Base-by-base conservation (phyloP, 2,113 vertebrate species). In the Baryphthengus martii region DNA sequence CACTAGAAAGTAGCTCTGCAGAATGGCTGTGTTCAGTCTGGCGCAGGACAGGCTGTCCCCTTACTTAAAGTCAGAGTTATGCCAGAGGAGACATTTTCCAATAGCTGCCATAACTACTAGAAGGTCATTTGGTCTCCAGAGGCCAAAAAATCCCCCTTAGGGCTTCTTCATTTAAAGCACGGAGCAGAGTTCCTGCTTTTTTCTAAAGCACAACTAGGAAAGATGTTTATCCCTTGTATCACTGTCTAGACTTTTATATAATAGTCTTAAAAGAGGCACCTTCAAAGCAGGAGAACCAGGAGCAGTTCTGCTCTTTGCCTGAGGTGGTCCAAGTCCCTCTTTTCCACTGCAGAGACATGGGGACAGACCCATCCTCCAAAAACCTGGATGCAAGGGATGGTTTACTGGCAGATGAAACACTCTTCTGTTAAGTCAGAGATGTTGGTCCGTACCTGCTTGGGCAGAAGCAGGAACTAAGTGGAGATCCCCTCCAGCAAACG, bases 1-100 rank as follows among this genome's bases (percentile, higher is more conserved):
- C n/a, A 40, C 5, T 73, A n/a, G 45, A 58, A 40, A 58, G 10
- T 16, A 26, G 13, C 17, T 73, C 7, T 73, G 55, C n/a, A 90
- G 31, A 33, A 35, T 0, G 0, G 10, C 14, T 0, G 0, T 29
- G 24, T 72, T 58, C 24, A 76, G 14, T 56, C 13, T 58, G 31
- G 77, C 72, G 42, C 25, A 66, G 59, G 67, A 79, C 25, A 73
- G 25, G 17, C 6, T 91, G 23, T 85, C 28, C 28, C 24, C 23
- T n/a, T 79, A 20, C 25, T 59, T 81, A 83, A 56, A 81, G 13
- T 28, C 55, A 59, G 47, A 33, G 11, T 80, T 42, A 31, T 25
- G 11, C 7, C 47, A 55, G 67, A 84, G 12, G 8, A 28, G 44
- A 35, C 2, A 4, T 47, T 84, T 93, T 66, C 35, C 33, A 84